Evolutionary conservation across 2,113 vertebrate genomes (phyloP).

Genomic region (Calypte anna): DNA sequence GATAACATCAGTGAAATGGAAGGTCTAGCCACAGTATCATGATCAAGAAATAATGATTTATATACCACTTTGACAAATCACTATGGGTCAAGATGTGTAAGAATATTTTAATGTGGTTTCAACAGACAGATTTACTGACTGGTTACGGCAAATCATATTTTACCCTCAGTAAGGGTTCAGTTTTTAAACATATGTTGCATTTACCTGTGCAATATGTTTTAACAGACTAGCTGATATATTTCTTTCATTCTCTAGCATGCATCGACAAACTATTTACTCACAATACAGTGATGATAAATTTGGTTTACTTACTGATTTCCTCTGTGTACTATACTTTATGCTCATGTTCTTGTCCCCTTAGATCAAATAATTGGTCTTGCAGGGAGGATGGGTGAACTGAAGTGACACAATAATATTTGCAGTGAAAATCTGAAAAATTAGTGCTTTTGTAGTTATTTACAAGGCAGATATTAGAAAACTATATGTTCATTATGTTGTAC

Average conservation of each 20-base stretch:
- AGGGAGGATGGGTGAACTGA: background rate
- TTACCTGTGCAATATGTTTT: background rate
- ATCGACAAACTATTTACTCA: constrained; percentile 10
- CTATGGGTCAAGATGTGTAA: background rate
- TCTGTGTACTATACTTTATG: constrained; percentile 4
- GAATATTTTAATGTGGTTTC: background rate
- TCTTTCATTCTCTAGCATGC: background rate
- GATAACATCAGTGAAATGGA: background rate
- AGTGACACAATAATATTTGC: constrained; percentile 23
- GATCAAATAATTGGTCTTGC: constrained; percentile 47
- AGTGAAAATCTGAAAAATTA: constrained; percentile 42
- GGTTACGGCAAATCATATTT: background rate
- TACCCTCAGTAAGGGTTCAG: background rate
- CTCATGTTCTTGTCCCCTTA: constrained; percentile 42
- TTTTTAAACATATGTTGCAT: background rate
- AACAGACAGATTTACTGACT: background rate
- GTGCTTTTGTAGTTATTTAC: constrained; percentile 29
- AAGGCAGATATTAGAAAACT: background rate
- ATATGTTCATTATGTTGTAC: background rate
- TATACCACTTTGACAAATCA: background rate
- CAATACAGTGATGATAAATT: constrained; percentile 33
- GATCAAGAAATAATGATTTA: background rate
- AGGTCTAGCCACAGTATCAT: background rate
- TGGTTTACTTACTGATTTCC: constrained; percentile 45
- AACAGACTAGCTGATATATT: background rate